phyloP scores from a whole-genome alignment of 2,888 invertebrate genomes.

The Rugalucina vietnamica region DNA sequence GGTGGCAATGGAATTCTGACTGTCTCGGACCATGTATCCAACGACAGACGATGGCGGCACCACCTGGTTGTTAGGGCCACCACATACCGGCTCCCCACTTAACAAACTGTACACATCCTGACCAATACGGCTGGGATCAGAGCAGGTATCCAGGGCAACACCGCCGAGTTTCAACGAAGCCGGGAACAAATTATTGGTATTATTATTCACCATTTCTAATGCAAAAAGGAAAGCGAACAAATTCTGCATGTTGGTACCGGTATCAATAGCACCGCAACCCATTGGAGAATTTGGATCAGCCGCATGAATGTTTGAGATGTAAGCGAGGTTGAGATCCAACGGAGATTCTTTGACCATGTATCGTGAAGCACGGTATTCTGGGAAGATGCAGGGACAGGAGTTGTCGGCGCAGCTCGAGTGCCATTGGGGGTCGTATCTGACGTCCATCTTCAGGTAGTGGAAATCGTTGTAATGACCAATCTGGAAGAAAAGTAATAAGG shows the following conservation, averaged over 20 bases:
- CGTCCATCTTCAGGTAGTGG: slow-evolving; percentile 78
- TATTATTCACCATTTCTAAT: slow-evolving; percentile 82
- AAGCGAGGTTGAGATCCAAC: slow-evolving; percentile 81
- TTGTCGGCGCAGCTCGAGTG: slow-evolving; percentile 65
- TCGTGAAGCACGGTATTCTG: slow-evolving; percentile 72
- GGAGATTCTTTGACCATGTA: slow-evolving; percentile 74
- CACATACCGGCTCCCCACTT: slow-evolving; percentile 81
- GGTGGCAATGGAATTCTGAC: slow-evolving; percentile 73
- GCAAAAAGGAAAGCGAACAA: slow-evolving; percentile 84
- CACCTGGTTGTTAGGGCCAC: slow-evolving; percentile 66
- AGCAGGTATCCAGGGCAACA: slow-evolving; percentile 83
- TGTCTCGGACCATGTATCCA: slow-evolving; percentile 80
- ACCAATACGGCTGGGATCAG: slow-evolving; percentile 78
- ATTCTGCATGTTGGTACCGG: slow-evolving; percentile 80
- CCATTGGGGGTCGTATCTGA: slow-evolving; percentile 70
- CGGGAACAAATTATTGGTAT: slow-evolving; percentile 67
- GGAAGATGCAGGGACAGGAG: slow-evolving; percentile 71
- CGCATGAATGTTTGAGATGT: slow-evolving; percentile 83
- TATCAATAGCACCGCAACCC: slow-evolving; percentile 82
- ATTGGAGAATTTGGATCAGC: slow-evolving; percentile 76
- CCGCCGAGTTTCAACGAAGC: slow-evolving; percentile 79
- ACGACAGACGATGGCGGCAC: slow-evolving; percentile 78
- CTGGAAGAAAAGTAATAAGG: slow-evolving; percentile 72
- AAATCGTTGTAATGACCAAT: slow-evolving; percentile 82
- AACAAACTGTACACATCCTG: slow-evolving; percentile 82